A percentile compares a stretch with the other conserved stretches of the same genome.
phyloP scores from a whole-genome alignment of 2,888 invertebrate genomes.

The Electrophaes corylata region DNA sequence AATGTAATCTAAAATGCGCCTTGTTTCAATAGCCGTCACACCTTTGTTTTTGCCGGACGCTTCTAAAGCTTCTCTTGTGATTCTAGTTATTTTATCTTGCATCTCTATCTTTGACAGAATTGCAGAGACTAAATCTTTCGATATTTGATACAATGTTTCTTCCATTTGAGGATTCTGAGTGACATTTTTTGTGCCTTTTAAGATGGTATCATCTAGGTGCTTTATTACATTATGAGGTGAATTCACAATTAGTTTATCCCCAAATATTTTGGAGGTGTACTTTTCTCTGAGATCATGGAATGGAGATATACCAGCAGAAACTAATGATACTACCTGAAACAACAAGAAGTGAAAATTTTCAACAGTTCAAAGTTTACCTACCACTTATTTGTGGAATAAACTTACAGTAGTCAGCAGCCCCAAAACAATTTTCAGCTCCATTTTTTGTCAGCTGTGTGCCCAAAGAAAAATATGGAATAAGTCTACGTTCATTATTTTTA shows the following conservation, averaged over 20 bases:
- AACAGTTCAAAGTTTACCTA: not conserved
- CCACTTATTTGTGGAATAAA: not conserved
- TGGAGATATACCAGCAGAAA: conserved; percentile 69
- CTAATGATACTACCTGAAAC: conserved; percentile 54
- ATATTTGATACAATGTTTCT: conserved; percentile 71
- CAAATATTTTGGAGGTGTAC: conserved; percentile 49
- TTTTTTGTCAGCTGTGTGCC: conserved; percentile 15
- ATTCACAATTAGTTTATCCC: conserved; percentile 53
- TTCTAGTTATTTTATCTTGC: conserved; percentile 78
- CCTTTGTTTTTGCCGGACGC: conserved; percentile 76
- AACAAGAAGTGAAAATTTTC: not conserved
- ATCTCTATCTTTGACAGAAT: conserved; percentile 74
- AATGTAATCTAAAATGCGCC: conserved; percentile 76
- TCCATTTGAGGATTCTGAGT: conserved; percentile 76
- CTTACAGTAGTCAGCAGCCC: conserved; percentile 30
- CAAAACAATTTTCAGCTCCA: conserved; percentile 31
- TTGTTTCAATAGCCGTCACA: conserved; percentile 76
- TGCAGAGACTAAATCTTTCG: conserved; percentile 74
- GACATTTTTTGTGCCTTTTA: conserved; percentile 70
- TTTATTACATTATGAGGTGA: conserved; percentile 69
- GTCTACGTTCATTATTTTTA: conserved; percentile 14
- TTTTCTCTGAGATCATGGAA: conserved; percentile 70
- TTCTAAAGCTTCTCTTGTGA: conserved; percentile 74
- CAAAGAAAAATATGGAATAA: conserved; percentile 16
- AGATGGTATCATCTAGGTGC: conserved; percentile 68